A percentile compares a stretch with the other conserved stretches of the same genome.
Evolutionary conservation across 2,113 vertebrate genomes (phyloP).

Genomic region (Echinops telfairi): DNA sequence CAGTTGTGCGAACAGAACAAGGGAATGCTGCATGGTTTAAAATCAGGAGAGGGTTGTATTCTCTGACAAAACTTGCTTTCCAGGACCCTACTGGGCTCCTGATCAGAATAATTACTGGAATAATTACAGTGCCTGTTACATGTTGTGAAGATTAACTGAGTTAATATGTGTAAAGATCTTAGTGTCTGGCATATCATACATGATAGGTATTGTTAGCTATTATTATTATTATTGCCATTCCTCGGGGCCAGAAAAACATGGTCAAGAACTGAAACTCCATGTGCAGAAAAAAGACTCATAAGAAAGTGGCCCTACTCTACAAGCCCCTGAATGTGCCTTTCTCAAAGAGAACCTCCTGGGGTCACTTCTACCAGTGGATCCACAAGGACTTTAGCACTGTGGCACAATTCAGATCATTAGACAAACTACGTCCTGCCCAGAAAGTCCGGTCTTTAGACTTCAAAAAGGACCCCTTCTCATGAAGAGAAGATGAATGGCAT

Average conservation of each 20-base stretch:
- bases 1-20: no score
- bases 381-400: constrained; percentile 68
- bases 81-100: no score
- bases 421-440: constrained; percentile 68
- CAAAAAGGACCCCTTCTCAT: constrained; percentile 79
- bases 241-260: background rate
- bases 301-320: background rate
- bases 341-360: background rate
- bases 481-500: constrained; percentile 81
- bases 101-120: background rate
- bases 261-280: constrained; percentile 32
- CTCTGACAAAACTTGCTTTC: no score
- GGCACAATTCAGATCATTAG: constrained; percentile 68
- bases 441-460: constrained; percentile 77
- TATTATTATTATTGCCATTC: background rate
- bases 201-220: background rate
- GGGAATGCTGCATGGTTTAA: no score
- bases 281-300: background rate
- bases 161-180: background rate
- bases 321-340: no score
- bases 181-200: background rate
- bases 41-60: no score
- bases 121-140: background rate
- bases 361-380: constrained; percentile 34
- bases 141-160: background rate